Evolutionary conservation across 2,113 vertebrate genomes (phyloP).

Genomic region (Daphoenositta chrysoptera): DNA sequence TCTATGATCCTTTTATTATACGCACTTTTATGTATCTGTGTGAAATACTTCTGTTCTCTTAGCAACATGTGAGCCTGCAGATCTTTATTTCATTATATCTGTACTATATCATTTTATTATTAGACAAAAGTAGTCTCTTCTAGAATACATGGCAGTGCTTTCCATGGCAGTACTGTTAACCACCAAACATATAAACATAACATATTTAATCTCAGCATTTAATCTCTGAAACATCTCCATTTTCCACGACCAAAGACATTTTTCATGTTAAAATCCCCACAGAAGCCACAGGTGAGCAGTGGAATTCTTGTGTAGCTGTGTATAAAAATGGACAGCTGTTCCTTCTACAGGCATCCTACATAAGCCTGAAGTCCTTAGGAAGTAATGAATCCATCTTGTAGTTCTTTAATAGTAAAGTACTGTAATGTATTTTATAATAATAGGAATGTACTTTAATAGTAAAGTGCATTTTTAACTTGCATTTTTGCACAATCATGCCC

Average conservation of each 20-base stretch:
- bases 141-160: neutral
- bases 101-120: neutral
- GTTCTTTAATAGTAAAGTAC: neutral
- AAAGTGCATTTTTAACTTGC: neutral
- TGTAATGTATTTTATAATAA: too few relatives aligned
- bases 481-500: neutral
- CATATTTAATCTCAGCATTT: neutral
- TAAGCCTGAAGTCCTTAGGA: neutral
- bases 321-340: neutral
- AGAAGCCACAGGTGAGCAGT: neutral
- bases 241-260: neutral
- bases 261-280: neutral
- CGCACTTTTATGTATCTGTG: neutral
- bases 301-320: neutral
- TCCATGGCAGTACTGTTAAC: neutral
- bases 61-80: neutral
- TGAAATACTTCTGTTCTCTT: neutral
- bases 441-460: too few relatives aligned
- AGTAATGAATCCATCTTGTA: neutral
- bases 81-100: neutral
- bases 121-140: neutral
- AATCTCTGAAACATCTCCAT: neutral
- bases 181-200: neutral
- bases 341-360: neutral
- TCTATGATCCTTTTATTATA: neutral